Conservation (phyloP, 2,888 invertebrate species). For the Petrophora chlorosata region DNA sequence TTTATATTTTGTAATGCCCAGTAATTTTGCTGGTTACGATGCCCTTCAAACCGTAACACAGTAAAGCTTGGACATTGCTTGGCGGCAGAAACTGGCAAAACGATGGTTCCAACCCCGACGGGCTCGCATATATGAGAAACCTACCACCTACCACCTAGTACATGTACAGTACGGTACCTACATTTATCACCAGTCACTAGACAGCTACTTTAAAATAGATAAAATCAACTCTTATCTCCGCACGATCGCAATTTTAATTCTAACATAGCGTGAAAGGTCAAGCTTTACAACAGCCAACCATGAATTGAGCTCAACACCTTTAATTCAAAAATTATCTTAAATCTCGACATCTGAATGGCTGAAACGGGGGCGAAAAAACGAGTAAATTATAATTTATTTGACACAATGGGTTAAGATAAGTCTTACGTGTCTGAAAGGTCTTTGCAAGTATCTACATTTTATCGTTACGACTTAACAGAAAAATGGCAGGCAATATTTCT, state of each 20-base stretch:
- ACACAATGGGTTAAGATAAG: constrained; percentile 21
- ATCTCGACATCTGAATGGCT: constrained; percentile 8
- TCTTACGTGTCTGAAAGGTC: constrained; percentile 14
- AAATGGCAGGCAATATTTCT: constrained; percentile 5
- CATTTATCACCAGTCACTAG: not conserved
- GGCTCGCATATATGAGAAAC: too few species aligned
- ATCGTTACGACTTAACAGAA: constrained; percentile 7
- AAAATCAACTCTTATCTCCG: not conserved
- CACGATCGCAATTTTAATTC: not conserved
- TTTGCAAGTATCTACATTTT: constrained; percentile 10
- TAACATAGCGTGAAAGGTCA: constrained; percentile 16
- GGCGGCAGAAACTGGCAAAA: too few species aligned
- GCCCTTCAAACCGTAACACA: too few species aligned
- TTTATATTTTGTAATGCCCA: too few species aligned
- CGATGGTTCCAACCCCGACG: too few species aligned
- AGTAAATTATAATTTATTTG: constrained; percentile 23
- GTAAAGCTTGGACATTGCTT: too few species aligned
- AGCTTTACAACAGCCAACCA: constrained; percentile 7
- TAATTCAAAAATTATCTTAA: constrained; percentile 18
- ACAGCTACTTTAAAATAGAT: not conserved
- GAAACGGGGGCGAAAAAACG: not conserved
- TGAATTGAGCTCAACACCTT: constrained; percentile 5
- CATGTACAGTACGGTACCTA: too few species aligned
- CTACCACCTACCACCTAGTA: too few species aligned
- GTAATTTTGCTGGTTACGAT: too few species aligned